These are phyloP conservation scores for Chamaedrilus cognettii DNA, from an alignment of 2,888 invertebrate genomes.

Conservation along the genomic window DNA sequence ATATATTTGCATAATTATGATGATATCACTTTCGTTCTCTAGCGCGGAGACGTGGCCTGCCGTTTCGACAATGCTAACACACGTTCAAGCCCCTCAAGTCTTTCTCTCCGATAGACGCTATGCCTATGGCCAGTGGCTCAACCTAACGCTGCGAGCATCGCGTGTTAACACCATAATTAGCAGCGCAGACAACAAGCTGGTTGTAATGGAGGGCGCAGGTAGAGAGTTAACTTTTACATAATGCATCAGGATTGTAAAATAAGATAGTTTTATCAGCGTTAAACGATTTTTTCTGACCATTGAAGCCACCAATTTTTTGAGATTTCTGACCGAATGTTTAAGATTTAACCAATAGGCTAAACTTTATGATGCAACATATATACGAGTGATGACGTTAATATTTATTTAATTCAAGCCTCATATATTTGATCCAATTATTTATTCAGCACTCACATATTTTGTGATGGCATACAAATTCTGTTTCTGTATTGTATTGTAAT, in stretches of 20 bases:
- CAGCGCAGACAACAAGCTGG: conserved; percentile 7
- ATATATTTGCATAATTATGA: too few relatives aligned
- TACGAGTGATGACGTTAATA: background rate
- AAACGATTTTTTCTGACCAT: too few relatives aligned
- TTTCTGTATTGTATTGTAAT: too few relatives aligned
- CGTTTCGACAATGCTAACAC: background rate
- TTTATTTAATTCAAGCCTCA: background rate
- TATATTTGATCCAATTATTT: too few relatives aligned
- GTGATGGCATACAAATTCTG: too few relatives aligned
- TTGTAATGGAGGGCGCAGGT: conserved; percentile 26
- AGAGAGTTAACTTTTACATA: background rate
- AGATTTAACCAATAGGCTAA: too few relatives aligned
- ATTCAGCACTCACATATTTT: too few relatives aligned
- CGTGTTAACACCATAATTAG: conserved; percentile 6
- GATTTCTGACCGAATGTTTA: too few relatives aligned
- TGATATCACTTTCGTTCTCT: background rate
- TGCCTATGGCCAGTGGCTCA: conserved; percentile 35
- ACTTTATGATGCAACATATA: too few relatives aligned
- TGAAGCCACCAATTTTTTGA: too few relatives aligned
- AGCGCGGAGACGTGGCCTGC: conserved; percentile 16
- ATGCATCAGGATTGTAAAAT: too few relatives aligned
- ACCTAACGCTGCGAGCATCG: conserved; percentile 17
- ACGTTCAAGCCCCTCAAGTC: conserved; percentile 27
- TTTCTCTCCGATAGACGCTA: conserved; percentile 33
- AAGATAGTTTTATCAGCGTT: too few relatives aligned